Conservation (phyloP, 2,888 invertebrate species). For the Drosophila putrida region DNA sequence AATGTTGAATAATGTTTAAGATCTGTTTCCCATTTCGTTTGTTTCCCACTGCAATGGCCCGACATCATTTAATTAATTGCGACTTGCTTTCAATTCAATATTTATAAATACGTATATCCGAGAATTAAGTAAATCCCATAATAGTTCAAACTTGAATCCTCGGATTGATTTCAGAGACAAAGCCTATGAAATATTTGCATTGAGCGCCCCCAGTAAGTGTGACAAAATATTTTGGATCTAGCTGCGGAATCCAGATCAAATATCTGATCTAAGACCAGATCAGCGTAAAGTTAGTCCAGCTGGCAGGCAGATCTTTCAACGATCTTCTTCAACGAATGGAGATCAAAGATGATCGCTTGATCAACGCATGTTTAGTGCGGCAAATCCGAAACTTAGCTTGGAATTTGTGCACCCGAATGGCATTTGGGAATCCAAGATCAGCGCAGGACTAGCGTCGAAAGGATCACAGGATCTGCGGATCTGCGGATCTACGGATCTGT, state of each 20-base stretch:
- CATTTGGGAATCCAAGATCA: constrained; percentile 70
- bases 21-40: constrained; percentile 49
- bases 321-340: constrained; percentile 31
- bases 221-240: constrained; percentile 73
- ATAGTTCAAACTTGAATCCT: not conserved
- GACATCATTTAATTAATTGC: constrained; percentile 70
- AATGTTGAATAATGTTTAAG: constrained; percentile 72
- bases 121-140: constrained; percentile 3
- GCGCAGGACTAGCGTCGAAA: constrained; percentile 53
- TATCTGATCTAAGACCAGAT: constrained; percentile 40
- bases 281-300: constrained; percentile 70
- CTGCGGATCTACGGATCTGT: constrained; percentile 25
- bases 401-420: constrained; percentile 67
- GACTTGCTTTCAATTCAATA: constrained; percentile 44
- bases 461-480: constrained; percentile 51
- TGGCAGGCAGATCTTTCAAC: constrained; percentile 23
- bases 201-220: constrained; percentile 55
- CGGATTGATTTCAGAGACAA: constrained; percentile 8
- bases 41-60: not conserved
- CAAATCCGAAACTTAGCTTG: constrained; percentile 75
- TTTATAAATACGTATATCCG: constrained; percentile 20
- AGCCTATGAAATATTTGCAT: constrained; percentile 50
- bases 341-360: constrained; percentile 51
- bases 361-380: constrained; percentile 67
- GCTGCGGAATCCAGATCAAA: constrained; percentile 44